A percentile compares a stretch with the other conserved stretches of the same genome.
Evolutionary conservation across 1,140 invertebrate genomes (phyloP).

Genomic region (Caenorhabditis tropicalis): DNA sequence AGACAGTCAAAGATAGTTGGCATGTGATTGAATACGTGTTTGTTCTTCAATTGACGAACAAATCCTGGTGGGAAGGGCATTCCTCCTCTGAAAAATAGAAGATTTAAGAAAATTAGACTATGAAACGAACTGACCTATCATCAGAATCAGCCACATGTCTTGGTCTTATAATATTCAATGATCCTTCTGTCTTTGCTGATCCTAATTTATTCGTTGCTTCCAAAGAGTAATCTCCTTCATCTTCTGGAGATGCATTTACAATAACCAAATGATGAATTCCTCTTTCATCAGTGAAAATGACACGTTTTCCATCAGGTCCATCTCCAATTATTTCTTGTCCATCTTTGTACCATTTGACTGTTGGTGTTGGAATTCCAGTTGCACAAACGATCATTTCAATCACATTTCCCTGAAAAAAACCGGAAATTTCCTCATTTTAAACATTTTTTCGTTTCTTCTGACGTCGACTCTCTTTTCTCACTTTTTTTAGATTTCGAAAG

Average conservation of each 20-base stretch:
- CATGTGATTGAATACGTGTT: conserved; percentile 71
- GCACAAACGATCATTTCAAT: conserved; percentile 62
- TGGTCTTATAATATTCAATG: conserved; percentile 66
- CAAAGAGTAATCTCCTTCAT: conserved; percentile 70
- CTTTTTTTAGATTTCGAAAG: conserved; percentile 34
- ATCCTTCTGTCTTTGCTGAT: conserved; percentile 66
- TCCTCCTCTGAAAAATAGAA: conserved; percentile 55
- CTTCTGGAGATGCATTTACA: conserved; percentile 63
- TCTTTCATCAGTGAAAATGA: conserved; percentile 70
- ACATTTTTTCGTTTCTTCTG: neutral
- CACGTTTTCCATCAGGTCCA: conserved; percentile 65
- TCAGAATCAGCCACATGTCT: conserved; percentile 55
- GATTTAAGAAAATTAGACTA: neutral
- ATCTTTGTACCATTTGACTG: conserved; percentile 71
- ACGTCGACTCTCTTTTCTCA: neutral
- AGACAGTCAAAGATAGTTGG: conserved; percentile 72
- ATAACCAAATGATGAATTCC: conserved; percentile 70
- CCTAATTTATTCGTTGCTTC: conserved; percentile 68
- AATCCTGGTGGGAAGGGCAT: conserved; percentile 72
- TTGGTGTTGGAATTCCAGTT: conserved; percentile 67
- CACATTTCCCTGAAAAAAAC: conserved; percentile 57
- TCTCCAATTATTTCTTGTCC: conserved; percentile 65
- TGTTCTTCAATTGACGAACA: conserved; percentile 71
- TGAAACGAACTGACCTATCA: conserved; percentile 50
- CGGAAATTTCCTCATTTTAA: neutral